A percentile compares a stretch with the other conserved stretches of the same genome.
Conservation (phyloP, 1,140 invertebrate genomes). For the Drosophila pectinifera region DNA sequence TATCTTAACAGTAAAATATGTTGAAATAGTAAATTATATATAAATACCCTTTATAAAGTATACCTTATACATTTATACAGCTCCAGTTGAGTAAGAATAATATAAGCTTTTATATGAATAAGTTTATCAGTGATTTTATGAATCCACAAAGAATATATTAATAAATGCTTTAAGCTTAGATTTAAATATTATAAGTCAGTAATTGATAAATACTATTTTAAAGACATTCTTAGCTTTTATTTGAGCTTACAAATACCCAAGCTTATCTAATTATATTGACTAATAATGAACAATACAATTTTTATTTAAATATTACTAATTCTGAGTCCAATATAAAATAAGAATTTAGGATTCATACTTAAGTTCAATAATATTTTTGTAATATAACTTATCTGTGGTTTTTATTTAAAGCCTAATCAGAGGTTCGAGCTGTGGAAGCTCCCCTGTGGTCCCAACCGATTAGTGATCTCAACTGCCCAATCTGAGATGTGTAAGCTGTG, state of each 20-base stretch:
- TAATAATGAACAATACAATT: neutral
- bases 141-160: no score
- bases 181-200: no score
- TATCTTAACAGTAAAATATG: neutral
- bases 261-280: neutral
- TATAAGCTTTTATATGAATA: no score
- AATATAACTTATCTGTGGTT: no score
- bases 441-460: constrained; percentile 4
- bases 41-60: neutral
- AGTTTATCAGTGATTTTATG: no score
- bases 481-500: constrained; percentile 8
- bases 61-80: no score
- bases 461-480: constrained; percentile 13
- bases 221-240: no score
- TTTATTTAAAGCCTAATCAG: no score
- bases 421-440: neutral
- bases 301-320: neutral
- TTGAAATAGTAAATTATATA: neutral
- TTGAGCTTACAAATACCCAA: neutral
- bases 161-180: no score
- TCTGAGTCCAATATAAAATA: no score
- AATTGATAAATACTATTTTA: no score
- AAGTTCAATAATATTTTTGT: neutral
- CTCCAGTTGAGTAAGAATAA: no score
- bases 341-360: neutral